Conservation (phyloP, 2,888 invertebrate genomes). For the Plutella xylostella region DNA sequence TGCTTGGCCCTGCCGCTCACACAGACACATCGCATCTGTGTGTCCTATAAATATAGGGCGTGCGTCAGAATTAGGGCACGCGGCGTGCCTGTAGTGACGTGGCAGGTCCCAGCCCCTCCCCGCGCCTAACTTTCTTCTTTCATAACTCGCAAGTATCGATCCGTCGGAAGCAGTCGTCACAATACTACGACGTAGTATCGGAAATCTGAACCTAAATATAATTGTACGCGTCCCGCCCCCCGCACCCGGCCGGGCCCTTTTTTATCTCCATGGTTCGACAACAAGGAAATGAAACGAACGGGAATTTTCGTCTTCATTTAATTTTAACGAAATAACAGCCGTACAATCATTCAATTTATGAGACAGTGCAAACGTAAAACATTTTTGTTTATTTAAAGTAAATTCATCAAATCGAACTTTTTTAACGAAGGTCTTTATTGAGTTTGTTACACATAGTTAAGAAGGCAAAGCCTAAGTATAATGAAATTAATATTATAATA, state of each 20-base stretch:
- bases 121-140: slow-evolving; percentile 66
- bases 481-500: too few species aligned
- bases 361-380: too few species aligned
- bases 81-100: slow-evolving; percentile 54
- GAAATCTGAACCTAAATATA: slow-evolving; percentile 8
- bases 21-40: not conserved
- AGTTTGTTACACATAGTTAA: too few species aligned
- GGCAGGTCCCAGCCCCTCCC: slow-evolving; percentile 43
- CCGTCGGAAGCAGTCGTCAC: slow-evolving; percentile 59
- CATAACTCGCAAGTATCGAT: slow-evolving; percentile 67
- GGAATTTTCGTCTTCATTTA: not conserved
- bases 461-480: too few species aligned
- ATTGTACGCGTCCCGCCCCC: slow-evolving; percentile 10
- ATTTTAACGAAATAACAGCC: not conserved
- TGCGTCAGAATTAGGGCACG: slow-evolving; percentile 62
- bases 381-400: too few species aligned
- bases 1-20: not conserved
- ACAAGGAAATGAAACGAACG: slow-evolving; percentile 3
- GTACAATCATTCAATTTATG: too few species aligned
- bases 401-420: too few species aligned
- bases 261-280: not conserved
- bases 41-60: slow-evolving; percentile 5
- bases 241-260: slow-evolving; percentile 5
- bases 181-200: slow-evolving; percentile 5
- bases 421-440: too few species aligned